These are phyloP conservation scores for Empidonax traillii DNA, from an alignment of 2,113 vertebrate genomes.

Conservation along the genomic window DNA sequence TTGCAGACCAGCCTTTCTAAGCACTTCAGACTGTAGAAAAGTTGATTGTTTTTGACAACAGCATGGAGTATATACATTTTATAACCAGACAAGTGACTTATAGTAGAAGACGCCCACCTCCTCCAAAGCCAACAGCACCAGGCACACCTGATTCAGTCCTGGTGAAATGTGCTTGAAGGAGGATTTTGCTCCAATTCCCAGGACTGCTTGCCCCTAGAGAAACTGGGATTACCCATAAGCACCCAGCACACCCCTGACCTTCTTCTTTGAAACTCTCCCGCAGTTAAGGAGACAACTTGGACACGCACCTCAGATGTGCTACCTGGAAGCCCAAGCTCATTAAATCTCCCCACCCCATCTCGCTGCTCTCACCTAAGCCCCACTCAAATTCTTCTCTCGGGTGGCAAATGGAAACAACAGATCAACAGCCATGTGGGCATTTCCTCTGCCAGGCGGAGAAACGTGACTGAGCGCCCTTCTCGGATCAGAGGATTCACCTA, in stretches of 20 bases:
- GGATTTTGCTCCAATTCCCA: neutral
- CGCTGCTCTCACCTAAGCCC: neutral
- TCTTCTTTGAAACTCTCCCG: neutral
- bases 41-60: neutral
- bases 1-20: neutral
- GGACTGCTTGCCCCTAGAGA: neutral
- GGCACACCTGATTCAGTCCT: neutral
- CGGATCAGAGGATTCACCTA: constrained; percentile 33
- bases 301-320: neutral
- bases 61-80: neutral
- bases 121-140: neutral
- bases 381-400: neutral
- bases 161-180: neutral
- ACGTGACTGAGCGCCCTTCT: accelerated
- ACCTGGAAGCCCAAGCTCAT: neutral
- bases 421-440: accelerated
- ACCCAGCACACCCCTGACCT: neutral
- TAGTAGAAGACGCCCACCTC: neutral
- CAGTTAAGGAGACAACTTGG: accelerated
- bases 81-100: neutral
- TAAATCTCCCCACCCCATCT: accelerated
- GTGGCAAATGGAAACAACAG: neutral
- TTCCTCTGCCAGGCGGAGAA: neutral
- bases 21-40: neutral
- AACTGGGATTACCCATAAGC: neutral